phyloP scores from a whole-genome alignment of 1,140 invertebrate species.

The Drosophila equinoxialis region DNA sequence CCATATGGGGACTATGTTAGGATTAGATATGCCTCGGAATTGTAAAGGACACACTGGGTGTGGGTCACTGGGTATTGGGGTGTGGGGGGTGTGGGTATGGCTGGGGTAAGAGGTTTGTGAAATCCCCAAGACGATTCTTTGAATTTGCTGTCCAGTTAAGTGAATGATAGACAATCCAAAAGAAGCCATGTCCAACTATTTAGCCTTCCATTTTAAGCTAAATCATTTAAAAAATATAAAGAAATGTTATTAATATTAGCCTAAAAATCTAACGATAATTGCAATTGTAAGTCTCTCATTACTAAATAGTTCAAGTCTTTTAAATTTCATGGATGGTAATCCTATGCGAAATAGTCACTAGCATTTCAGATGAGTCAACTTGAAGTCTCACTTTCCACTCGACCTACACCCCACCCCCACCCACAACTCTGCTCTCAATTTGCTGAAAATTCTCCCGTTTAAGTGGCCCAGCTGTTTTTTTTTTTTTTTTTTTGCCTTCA shows the following conservation, averaged over 20 bases:
- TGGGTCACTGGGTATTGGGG: no score
- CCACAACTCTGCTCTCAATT: not conserved
- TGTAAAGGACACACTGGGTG: not conserved
- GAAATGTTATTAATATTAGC: no score
- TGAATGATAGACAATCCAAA: slow-evolving; percentile 27
- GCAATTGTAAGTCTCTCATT: no score
- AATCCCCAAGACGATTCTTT: slow-evolving; percentile 7
- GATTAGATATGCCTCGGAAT: slow-evolving; percentile 53
- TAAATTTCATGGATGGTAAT: not conserved
- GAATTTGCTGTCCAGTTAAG: slow-evolving; percentile 47
- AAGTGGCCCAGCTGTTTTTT: slow-evolving; percentile 21
- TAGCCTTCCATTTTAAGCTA: no score
- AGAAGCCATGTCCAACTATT: no score
- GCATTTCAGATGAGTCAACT: slow-evolving; percentile 14
- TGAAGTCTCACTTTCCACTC: not conserved
- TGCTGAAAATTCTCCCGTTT: not conserved
- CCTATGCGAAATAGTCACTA: not conserved
- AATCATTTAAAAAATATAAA: no score
- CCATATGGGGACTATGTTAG: slow-evolving; percentile 47
- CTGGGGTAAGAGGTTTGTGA: not conserved
- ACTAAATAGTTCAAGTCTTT: no score
- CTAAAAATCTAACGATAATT: no score
- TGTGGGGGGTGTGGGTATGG: not conserved
- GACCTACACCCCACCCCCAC: no score
- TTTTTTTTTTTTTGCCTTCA: not conserved